Evolutionary conservation across 2,888 invertebrate species (phyloP).

Genomic region (Halictus quadricinctus): DNA sequence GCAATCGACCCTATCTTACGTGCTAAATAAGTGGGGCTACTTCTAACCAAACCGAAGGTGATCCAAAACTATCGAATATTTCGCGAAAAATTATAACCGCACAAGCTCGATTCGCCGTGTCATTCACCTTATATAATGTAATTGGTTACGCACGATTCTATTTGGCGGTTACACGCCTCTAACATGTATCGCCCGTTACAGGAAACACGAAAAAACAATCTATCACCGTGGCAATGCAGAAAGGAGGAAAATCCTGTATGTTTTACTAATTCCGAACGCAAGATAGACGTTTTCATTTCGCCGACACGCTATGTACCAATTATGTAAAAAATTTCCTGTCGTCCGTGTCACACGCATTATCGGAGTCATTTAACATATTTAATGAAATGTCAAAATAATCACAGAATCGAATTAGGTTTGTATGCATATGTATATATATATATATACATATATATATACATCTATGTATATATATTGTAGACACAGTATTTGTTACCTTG

Average conservation of each 20-base stretch:
- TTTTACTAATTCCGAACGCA: constrained; percentile 46
- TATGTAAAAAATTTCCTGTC: constrained; percentile 29
- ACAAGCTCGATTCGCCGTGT: constrained; percentile 68
- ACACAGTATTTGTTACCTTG: constrained; percentile 51
- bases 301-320: constrained; percentile 37
- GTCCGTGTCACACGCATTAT: constrained; percentile 18
- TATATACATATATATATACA: neutral
- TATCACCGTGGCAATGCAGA: constrained; percentile 59
- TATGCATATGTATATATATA: neutral
- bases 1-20: constrained; percentile 69
- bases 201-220: constrained; percentile 51
- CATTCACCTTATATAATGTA: constrained; percentile 77
- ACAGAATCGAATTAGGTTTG: constrained; percentile 44
- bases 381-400: constrained; percentile 43
- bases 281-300: constrained; percentile 54
- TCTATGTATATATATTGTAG: neutral
- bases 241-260: constrained; percentile 47
- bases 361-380: constrained; percentile 36
- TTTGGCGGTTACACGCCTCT: constrained; percentile 50
- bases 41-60: constrained; percentile 76
- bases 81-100: constrained; percentile 76
- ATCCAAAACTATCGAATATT: constrained; percentile 71
- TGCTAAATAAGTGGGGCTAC: constrained; percentile 73
- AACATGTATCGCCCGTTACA: constrained; percentile 55
- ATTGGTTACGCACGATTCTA: constrained; percentile 64